Evolutionary conservation across 2,113 vertebrate genomes (phyloP), one percentile per base, ranked within the genome.

Genomic region (Gorsachius goisagi): DNA sequence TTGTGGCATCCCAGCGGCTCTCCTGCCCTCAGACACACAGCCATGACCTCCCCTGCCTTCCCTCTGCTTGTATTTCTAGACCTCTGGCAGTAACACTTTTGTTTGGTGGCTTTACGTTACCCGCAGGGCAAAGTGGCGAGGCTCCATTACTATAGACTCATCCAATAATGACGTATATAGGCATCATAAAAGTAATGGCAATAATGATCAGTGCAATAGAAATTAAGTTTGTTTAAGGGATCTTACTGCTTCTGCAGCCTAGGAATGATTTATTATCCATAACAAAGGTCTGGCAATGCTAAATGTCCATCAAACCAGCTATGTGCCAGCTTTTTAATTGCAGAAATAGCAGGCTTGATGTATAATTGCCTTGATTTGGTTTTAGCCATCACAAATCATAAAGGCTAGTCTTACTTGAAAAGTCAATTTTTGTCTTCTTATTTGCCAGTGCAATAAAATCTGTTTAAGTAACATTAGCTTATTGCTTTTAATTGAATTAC

Each of bases 401-500:
- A 74, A 85, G 39, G 11, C 12, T 88, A 62, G 6, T 8, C 44
- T 81, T 73, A 63, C 58, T 50, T 78, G 21, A 88, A 95, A 83
- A 84, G 83, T 84, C 24, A 30, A 5, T 78, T 77, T 77, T 92
- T 93, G 59, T 86, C 52, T 44, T 85, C 19, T 71, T 88, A 63
- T 73, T 91, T 94, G 44, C 64, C 26, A 53, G 22, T 82, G 50
- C 75, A 94, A 66, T 73, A 85, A 69, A 86, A 84, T 95, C 60
- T 62, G 17, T 91, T 71, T 71, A 87, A 90, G 62, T 93, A 88
- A n/a, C 44, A 77, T 92, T 79, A 78, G 37, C 24, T 73, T 76
- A 18, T 53, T 58, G 23, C 37, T 11, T 89, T 97, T 95, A 89
- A 93, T 80, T 80, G 79, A 90, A 74, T 96, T 91, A 63, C 9